Base-by-base conservation (phyloP, 2,113 vertebrate genomes). In the Zootoca vivipara region DNA sequence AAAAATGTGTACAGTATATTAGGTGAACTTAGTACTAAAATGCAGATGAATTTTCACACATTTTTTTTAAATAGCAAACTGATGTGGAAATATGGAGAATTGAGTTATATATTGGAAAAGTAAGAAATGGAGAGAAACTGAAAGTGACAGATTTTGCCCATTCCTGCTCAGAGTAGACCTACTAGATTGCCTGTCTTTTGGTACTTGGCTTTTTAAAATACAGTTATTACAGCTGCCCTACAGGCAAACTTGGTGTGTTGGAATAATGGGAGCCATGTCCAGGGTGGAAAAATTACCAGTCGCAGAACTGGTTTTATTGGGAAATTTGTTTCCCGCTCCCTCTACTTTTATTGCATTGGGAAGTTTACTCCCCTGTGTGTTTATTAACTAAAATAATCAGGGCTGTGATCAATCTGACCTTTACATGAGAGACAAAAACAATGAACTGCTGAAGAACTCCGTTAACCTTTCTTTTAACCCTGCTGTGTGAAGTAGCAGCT, bases 401-500 rank as follows among this genome's bases (percentile, higher is more conserved):
- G 30, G 46, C 46, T 72, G 33, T 24, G 46, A 83, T 80, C 69
- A 81, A 28, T 81, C 42, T 67, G 69, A 85, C 40, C 40, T 67
- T 56, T 75, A 75, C 58, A n/a, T 75, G 69, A 87, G 28, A 81
- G 38, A 46, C 40, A 64, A 58, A 42, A 38, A 70, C 62, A 83
- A 64, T 64, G 46, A 65, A 75, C 56, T 75, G 58, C 62, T 82
- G 62, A 85, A 82, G 58, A 75, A 73, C 83, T 85, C 64, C n/a
- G 67, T 81, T 85, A 79, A 67, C 58, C 83, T 69, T 85, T 85
- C 67, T 40, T 85, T 82, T 86, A 74, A 85, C 56, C 42, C 70
- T 74, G 22, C n/a, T 81, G 69, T 81, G 33, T 67, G n/a, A 74
- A 79, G 46, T 22, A 78, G 80, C 82, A 70, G 77, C n/a, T 72